A percentile compares a stretch with the other conserved stretches of the same genome.
These are phyloP conservation scores for Sepiola atlantica DNA, from an alignment of 2,888 invertebrate genomes.

Conservation along the genomic window DNA sequence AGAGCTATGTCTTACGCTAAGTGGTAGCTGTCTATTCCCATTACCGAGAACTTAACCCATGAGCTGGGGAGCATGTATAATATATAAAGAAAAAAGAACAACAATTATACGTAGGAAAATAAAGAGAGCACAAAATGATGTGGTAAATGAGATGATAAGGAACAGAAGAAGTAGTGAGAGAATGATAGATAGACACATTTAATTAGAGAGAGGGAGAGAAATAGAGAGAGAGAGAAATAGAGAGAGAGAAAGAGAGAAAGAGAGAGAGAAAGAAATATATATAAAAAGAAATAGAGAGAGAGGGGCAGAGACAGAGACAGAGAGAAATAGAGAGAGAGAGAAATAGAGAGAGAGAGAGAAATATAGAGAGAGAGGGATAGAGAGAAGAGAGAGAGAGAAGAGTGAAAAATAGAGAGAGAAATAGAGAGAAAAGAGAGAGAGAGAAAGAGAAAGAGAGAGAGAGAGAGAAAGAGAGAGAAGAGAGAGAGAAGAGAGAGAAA, in stretches of 20 bases:
- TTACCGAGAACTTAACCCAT: no score
- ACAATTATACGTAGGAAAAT: no score
- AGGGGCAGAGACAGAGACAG: background rate
- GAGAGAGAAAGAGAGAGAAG: background rate
- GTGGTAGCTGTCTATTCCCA: no score
- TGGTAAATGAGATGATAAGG: no score
- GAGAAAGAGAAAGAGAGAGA: background rate
- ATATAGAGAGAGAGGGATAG: background rate
- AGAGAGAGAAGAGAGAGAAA: background rate
- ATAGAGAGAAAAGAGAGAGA: background rate
- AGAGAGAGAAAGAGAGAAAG: background rate
- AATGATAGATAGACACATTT: background rate
- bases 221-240: background rate
- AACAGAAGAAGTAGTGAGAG: background rate
- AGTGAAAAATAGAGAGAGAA: background rate
- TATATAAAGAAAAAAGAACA: no score
- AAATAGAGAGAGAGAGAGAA: background rate
- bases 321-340: background rate
- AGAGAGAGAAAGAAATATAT: no score
- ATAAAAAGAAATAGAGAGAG: background rate
- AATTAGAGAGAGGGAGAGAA: background rate
- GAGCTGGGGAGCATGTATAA: no score
- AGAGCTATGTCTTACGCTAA: no score
- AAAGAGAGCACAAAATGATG: no score
- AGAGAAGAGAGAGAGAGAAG: background rate